Evolutionary conservation across 2,888 invertebrate genomes (phyloP), one percentile per base, ranked within the genome.

Genomic region (Tiliacea aurago): DNA sequence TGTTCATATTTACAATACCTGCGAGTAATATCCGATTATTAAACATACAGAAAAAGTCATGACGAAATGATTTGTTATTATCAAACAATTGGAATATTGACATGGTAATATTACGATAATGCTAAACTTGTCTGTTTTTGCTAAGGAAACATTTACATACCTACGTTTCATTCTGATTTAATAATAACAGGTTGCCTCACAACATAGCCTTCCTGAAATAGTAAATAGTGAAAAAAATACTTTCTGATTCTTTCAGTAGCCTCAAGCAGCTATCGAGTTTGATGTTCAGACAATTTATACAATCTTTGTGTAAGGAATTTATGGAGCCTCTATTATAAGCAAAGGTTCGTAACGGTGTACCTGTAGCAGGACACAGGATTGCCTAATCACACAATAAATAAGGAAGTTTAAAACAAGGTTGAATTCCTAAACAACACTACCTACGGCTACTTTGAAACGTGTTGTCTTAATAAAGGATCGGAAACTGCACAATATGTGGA

Each of bases 401-500:
- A 0, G 9, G 3, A 15, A 20, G n/a, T 41, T 68, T 28, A 33
- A 51, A 70, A 28, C 28, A 41, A 28, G 4, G 15, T 28, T 41
- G 20, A 41, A 41, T 41, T 70, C 5, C 70, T 41, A 20, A 37
- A 47, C 33, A 49, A 23, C 11, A 37, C n/a, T 45, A 49, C 6
- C 47, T 37, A 23, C 13, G 28, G 61, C 0, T 64, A 55, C 59
- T 41, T 5, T 15, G 28, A 37, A 15, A 62, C 65, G 45, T 56
- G 74, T 37, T 73, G 45, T 73, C 55, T 73, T 37, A 62, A n/a
- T 41, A 49, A 61, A 47, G 28, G 33, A 56, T 80, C 43, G 15
- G 49, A 47, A 64, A 56, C 80, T 62, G 55, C 65, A 64, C 78
- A 71, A 28, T 56, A 33, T 61, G 83, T 51, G 56, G 11, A 67